These are phyloP conservation scores for Urophycis tenuis DNA, from an alignment of 2,797 vertebrate genomes.

Conservation along the genomic window DNA sequence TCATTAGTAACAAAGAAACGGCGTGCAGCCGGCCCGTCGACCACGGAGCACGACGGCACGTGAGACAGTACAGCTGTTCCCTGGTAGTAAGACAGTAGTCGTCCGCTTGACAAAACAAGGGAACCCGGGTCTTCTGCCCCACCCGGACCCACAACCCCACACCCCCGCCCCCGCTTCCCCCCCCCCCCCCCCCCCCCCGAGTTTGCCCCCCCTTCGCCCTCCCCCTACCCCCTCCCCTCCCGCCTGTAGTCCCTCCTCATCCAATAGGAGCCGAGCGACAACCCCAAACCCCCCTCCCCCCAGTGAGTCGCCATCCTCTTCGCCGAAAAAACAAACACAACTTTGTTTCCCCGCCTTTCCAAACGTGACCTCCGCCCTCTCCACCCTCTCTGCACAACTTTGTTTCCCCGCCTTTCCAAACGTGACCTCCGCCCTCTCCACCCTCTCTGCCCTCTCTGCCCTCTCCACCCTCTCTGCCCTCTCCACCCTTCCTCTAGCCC, in stretches of 20 bases:
- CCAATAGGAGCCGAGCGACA: background rate
- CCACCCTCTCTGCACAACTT: background rate
- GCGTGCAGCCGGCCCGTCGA: constrained; percentile 6
- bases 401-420: background rate
- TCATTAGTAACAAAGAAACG: constrained; percentile 39
- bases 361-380: background rate
- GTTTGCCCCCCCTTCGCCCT: background rate
- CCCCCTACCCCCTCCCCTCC: background rate
- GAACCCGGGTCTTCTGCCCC: constrained; percentile 58
- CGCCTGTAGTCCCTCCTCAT: background rate
- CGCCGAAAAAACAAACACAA: background rate
- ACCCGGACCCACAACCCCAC: constrained; percentile 65
- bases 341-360: background rate
- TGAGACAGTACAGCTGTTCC: constrained; percentile 26
- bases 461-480: too few relatives aligned
- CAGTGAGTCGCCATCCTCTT: background rate
- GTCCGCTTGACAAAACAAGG: constrained; percentile 73
- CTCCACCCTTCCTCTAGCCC: too few relatives aligned
- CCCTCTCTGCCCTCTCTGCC: too few relatives aligned
- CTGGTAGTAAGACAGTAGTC: constrained; percentile 61
- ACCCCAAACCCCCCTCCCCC: background rate
- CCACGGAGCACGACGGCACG: too few relatives aligned
- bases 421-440: background rate
- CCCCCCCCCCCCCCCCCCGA: background rate
- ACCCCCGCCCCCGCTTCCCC: constrained; percentile 3